Evolutionary conservation across 2,797 vertebrate genomes (phyloP), one percentile per base, ranked within the genome.

Genomic region (Lophius americanus): DNA sequence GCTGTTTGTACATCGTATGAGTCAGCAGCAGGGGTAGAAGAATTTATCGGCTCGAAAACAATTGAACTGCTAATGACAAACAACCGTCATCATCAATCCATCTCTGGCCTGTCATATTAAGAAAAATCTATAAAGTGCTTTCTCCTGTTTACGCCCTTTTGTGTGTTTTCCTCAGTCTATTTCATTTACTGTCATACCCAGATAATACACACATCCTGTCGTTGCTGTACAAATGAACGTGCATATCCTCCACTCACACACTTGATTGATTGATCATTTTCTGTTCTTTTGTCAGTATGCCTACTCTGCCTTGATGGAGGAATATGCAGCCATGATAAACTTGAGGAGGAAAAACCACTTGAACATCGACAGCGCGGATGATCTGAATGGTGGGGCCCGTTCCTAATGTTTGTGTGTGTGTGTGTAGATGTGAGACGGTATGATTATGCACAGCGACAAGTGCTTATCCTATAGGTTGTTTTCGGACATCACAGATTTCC

Each of bases 321-420:
- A 98, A 76, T 97, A 97, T 73, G 92, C 68, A 0, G 95, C 95
- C 35, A 85, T 90, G 50, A 93, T 98, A 65, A 96, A 95, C 38
- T 90, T 99, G 65, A 95, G 95, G 65, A 92, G 95, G 61, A 94
- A 90, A 0, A 92, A 85, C 73, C 91, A 79, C 72, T 95, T 96
- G 64, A 94, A 93, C 35, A 94, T 98, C 53, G 98, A 99, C 94
- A 96, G 95, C 11, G 84, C 94, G 6, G 94, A 94, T 2, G 94
- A 96, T 66, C 93, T 98, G 37, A 93, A 96, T 0, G 95, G 97
- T 99, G 88, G 41, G 90, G 70, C 2, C 13, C 9, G 37, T 12
- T 57, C 8, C 6, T 5, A 23, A 32, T 65, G 1, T 51, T 33
- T 11, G 11, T 14, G 6, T n/a, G 7, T 12, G 4, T 51, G 48